Evolutionary conservation across 2,888 invertebrate species (phyloP), one percentile per base, ranked within the genome.

Genomic region (Drosophila demipolita): DNA sequence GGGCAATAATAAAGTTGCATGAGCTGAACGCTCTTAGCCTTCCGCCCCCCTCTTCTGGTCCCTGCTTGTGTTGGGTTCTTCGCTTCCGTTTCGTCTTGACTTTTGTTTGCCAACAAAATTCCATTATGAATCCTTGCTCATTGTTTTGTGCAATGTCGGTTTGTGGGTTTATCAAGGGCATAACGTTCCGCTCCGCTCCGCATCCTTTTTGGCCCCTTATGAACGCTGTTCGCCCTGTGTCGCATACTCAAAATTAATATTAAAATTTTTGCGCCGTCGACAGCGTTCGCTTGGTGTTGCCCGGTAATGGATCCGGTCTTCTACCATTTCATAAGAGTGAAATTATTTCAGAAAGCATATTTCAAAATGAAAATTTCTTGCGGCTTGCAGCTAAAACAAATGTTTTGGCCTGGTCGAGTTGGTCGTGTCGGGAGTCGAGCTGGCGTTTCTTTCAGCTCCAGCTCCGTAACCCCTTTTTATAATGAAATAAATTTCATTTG

Each of bases 401-500:
- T 84, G 84, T 88, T 88, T 88, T 88, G 81, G 75, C 65, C 73
- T 76, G 83, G 62, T 59, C 68, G 48, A 53, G 29, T 15, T 40
- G 29, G 20, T 15, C 40, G 2, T 23, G 61, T 62, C 26, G 53
- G 45, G 33, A 52, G 50, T 26, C 29, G 54, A 15, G 32, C 6
- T 45, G 36, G 36, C 20, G 1, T 9, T 49, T 6, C 29, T 5
- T 29, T 40, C 29, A 38, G 40, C 48, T 58, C 35, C 40, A 70
- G 78, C 73, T 6, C 29, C 29, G 29, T 6, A 29, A 5, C 29
- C 29, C 29, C 67, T 75, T 72, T 88, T 88, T 78, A 89, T 85
- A 83, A 85, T 75, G 86, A 89, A 89, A 89, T 86, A 84, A 87
- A 89, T 87, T 82, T 87, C 78, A 87, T 86, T 87, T 89, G 89